Evolutionary conservation across 35 echinoderm and acorn worm genomes (phyloP).

Genomic region (Heliocidaris tuberculata): DNA sequence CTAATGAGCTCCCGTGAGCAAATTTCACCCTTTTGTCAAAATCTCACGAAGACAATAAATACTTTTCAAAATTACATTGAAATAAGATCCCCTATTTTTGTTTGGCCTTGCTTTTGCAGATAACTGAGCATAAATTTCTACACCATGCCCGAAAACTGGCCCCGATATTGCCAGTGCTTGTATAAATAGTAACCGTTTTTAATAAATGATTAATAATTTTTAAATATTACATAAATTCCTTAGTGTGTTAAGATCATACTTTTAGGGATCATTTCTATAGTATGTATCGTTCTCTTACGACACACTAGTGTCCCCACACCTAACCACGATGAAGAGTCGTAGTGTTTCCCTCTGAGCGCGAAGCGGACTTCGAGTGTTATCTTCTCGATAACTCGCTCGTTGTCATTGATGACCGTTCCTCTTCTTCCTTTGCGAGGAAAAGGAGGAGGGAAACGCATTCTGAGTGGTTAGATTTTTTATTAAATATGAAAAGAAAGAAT

Average conservation of each 20-base stretch:
- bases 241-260: slow-evolving; percentile 61
- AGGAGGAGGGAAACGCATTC: slow-evolving; percentile 78
- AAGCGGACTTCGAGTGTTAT: slow-evolving; percentile 64
- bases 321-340: slow-evolving; percentile 68
- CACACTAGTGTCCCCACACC: slow-evolving; percentile 34
- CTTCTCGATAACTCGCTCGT: slow-evolving; percentile 45
- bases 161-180: neutral
- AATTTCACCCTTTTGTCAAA: neutral
- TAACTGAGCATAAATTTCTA: no score
- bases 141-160: no score
- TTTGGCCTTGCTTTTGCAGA: no score
- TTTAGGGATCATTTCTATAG: slow-evolving; percentile 89
- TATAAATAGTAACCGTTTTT: neutral
- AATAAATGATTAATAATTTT: neutral
- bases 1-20: neutral
- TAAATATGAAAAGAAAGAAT: slow-evolving; percentile 12
- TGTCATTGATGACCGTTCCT: slow-evolving; percentile 82
- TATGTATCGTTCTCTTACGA: slow-evolving; percentile 49
- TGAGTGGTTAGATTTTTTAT: slow-evolving; percentile 59
- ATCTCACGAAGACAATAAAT: neutral
- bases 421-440: slow-evolving; percentile 53
- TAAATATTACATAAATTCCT: neutral
- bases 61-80: neutral
- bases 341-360: slow-evolving; percentile 76
- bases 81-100: no score